These are phyloP conservation scores for Colletes collaris DNA, from an alignment of 2,888 invertebrate genomes.

Conservation along the genomic window DNA sequence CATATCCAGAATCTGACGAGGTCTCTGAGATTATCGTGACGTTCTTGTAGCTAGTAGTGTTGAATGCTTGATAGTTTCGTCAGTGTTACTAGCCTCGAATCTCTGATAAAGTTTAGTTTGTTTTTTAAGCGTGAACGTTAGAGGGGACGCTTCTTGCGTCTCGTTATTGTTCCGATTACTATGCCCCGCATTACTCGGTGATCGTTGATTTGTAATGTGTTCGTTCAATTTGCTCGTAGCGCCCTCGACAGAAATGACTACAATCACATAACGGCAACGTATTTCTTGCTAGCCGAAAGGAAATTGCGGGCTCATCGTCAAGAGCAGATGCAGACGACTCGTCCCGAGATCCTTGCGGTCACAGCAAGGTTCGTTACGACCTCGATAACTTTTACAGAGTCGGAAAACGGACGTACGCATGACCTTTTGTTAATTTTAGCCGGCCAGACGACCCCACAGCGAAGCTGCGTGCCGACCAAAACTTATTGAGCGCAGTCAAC, in stretches of 20 bases:
- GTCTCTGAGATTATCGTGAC: too few species aligned
- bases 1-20: neutral
- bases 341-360: conserved; percentile 81
- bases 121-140: too few species aligned
- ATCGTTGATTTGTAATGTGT: conserved; percentile 1
- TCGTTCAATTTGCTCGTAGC: conserved; percentile 82
- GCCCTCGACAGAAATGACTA: conserved; percentile 98
- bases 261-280: conserved; percentile 99
- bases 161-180: neutral
- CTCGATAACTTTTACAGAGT: too few species aligned
- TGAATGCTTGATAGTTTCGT: conserved; percentile 1
- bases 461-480: conserved; percentile 74
- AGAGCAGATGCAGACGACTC: conserved; percentile 85
- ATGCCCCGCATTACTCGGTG: neutral
- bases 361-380: conserved; percentile 71
- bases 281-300: conserved; percentile 97
- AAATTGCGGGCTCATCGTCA: conserved; percentile 92
- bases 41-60: neutral
- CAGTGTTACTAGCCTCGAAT: neutral
- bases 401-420: too few species aligned
- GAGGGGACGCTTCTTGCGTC: neutral
- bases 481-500: conserved; percentile 75
- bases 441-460: conserved; percentile 71
- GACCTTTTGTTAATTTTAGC: conserved; percentile 61
- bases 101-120: neutral